Conservation (phyloP, 2,113 vertebrate genomes). For the Hepsetus odoe region DNA sequence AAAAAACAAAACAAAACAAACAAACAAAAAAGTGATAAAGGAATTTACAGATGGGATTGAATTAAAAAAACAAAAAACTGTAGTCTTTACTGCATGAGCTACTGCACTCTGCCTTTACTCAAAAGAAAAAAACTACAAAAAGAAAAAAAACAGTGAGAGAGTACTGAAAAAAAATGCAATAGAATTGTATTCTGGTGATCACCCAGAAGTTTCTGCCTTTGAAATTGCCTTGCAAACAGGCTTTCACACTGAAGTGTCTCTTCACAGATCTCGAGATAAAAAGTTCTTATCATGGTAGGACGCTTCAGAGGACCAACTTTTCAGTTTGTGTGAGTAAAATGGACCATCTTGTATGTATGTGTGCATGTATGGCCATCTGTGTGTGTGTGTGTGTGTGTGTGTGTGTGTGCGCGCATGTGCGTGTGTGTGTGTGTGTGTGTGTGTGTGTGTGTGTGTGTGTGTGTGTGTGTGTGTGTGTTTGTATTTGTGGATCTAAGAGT, state of each 20-base stretch:
- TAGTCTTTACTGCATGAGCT: neutral
- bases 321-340: constrained; percentile 62
- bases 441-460: constrained; percentile 61
- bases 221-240: constrained; percentile 83
- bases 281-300: constrained; percentile 55
- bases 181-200: constrained; percentile 68
- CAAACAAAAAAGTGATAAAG: neutral
- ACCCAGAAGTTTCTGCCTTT: constrained; percentile 86
- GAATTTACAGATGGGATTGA: neutral
- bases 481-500: constrained; percentile 55
- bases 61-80: neutral
- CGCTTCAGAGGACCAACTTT: constrained; percentile 51
- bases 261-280: constrained; percentile 47
- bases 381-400: constrained; percentile 62
- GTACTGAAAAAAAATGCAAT: constrained; percentile 47
- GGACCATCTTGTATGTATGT: constrained; percentile 73
- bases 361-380: too few species aligned
- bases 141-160: neutral
- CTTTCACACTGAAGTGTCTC: constrained; percentile 60
- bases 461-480: constrained; percentile 52
- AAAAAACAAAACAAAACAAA: too few species aligned
- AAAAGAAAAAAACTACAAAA: neutral
- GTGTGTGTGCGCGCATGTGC: constrained; percentile 52
- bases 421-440: constrained; percentile 61
- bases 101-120: neutral